A percentile compares a stretch with the other conserved stretches of the same genome.
These are phyloP conservation scores for Cynaeus angustus DNA, from an alignment of 2,888 invertebrate genomes.

Conservation along the genomic window DNA sequence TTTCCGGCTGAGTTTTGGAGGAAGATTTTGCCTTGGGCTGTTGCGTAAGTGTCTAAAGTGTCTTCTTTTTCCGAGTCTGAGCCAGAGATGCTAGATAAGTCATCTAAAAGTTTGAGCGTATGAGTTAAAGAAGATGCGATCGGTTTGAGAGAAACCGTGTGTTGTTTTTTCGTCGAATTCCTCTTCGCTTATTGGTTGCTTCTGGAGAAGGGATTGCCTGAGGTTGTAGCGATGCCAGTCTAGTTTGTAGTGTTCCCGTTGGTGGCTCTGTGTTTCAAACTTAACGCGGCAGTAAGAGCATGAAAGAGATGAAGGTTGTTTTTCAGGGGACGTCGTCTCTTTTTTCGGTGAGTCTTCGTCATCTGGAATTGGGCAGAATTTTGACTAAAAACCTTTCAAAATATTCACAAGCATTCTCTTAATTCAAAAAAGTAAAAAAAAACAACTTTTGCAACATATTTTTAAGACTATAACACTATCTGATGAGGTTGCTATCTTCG, in stretches of 20 bases:
- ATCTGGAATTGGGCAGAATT: no score
- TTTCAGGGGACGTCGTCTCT: slow-evolving; percentile 1
- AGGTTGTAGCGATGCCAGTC: slow-evolving; percentile 92
- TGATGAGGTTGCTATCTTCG: no score
- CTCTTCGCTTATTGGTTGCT: slow-evolving; percentile 74
- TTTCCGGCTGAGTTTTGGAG: slow-evolving; percentile 80
- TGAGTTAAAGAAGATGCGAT: no score
- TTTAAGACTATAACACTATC: no score
- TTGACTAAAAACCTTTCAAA: no score
- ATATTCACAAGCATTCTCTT: no score
- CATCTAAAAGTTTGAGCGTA: slow-evolving; percentile 69
- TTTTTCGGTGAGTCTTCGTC: slow-evolving; percentile 18
- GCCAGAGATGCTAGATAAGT: slow-evolving; percentile 80
- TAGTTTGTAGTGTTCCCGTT: slow-evolving; percentile 85
- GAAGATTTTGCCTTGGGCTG: slow-evolving; percentile 82
- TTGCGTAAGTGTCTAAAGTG: slow-evolving; percentile 62
- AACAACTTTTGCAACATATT: no score
- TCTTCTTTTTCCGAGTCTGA: slow-evolving; percentile 74
- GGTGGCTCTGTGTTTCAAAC: slow-evolving; percentile 77
- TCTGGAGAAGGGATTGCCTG: slow-evolving; percentile 80
- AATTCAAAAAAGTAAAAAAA: no score
- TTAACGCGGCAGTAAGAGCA: slow-evolving; percentile 74
- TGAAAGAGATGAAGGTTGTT: slow-evolving; percentile 60
- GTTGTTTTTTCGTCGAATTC: slow-evolving; percentile 74
- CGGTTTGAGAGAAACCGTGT: slow-evolving; percentile 56